Evolutionary conservation across 2,113 vertebrate genomes (phyloP).

Genomic region (Anhinga rufa): DNA sequence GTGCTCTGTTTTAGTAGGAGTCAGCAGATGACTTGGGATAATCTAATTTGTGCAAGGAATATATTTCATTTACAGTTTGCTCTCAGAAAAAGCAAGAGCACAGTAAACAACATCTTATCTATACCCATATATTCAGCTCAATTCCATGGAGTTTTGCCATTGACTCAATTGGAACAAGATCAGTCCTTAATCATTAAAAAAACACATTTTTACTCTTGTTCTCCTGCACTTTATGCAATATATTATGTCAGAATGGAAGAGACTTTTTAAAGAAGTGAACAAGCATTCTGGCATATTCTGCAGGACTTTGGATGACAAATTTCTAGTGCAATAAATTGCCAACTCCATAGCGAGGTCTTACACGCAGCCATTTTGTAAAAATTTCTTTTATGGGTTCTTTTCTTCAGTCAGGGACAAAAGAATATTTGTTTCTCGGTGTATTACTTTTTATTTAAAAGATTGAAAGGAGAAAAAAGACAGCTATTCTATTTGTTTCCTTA

Average conservation of each 20-base stretch:
- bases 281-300: slow-evolving; percentile 2
- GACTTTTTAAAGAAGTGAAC: not conserved
- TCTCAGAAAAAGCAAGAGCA: slow-evolving; percentile 9
- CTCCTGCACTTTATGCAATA: slow-evolving; percentile 39
- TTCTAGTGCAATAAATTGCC: not conserved
- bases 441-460: not conserved
- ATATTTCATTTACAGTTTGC: slow-evolving; percentile 46
- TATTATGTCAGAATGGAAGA: not conserved
- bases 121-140: slow-evolving; percentile 39
- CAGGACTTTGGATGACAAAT: not conserved
- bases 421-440: not conserved
- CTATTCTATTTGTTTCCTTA: not conserved
- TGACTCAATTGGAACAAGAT: slow-evolving; percentile 30
- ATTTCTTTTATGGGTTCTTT: not conserved
- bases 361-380: not conserved
- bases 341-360: not conserved
- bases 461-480: not conserved
- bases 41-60: slow-evolving; percentile 37
- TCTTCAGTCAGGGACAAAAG: not conserved
- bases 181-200: slow-evolving; percentile 46
- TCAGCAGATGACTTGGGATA: slow-evolving; percentile 19
- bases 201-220: slow-evolving; percentile 39
- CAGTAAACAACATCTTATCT: slow-evolving; percentile 53
- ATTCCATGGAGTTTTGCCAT: slow-evolving; percentile 30
- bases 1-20: not conserved